Evolutionary conservation across 2,797 vertebrate species (phyloP).

Genomic region (Danio albolineatus): DNA sequence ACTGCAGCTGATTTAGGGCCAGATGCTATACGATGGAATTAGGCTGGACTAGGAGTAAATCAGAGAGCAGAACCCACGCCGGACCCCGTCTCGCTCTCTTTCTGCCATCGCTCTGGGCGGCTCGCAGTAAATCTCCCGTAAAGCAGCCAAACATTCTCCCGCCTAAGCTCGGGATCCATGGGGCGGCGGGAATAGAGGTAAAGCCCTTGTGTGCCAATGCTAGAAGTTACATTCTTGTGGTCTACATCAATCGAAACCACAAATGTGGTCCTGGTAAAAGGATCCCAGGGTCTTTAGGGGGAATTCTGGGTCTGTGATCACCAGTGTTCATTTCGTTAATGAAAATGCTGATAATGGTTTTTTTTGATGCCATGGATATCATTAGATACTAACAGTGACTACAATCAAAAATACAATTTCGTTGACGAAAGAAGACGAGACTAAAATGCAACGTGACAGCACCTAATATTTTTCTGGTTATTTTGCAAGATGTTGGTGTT

Average conservation of each 20-base stretch:
- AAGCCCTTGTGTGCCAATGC: slow-evolving; percentile 9
- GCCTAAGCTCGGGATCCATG: slow-evolving; percentile 4
- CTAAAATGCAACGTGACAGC: too few relatives aligned
- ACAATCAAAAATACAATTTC: too few relatives aligned
- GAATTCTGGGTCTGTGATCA: neutral
- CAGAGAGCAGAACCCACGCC: slow-evolving; percentile 54
- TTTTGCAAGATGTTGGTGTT: too few relatives aligned
- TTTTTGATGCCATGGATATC: too few relatives aligned
- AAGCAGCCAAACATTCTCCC: slow-evolving; percentile 56
- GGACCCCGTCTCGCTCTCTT: slow-evolving; percentile 37
- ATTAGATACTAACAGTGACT: too few relatives aligned
- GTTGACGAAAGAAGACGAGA: too few relatives aligned
- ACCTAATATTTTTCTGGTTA: too few relatives aligned
- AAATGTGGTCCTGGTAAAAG: neutral
- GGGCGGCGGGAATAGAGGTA: neutral
- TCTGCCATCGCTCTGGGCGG: slow-evolving; percentile 63
- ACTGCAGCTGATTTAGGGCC: slow-evolving; percentile 67
- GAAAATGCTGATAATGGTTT: too few relatives aligned
- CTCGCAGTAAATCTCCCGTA: slow-evolving; percentile 66
- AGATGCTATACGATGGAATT: slow-evolving; percentile 64
- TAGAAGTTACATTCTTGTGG: neutral
- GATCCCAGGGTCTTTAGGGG: neutral
- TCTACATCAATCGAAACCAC: neutral
- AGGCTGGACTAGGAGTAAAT: slow-evolving; percentile 63
- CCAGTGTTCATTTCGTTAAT: too few relatives aligned